Conservation (phyloP, 2,113 vertebrate species). For the Erythrocercus mccallii region DNA sequence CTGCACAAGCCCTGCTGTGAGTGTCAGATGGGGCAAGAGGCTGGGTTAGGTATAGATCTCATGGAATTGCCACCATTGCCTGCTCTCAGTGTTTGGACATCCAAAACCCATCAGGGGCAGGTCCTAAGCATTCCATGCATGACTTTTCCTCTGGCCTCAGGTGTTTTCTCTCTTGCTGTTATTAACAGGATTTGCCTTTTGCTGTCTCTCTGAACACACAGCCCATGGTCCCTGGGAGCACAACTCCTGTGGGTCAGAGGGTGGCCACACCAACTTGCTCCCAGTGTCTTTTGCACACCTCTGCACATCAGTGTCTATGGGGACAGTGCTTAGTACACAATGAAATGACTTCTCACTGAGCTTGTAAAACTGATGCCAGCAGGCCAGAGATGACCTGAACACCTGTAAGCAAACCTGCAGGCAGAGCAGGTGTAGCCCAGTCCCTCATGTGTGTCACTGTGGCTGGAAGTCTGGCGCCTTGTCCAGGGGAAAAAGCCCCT, state of each 20-base stretch:
- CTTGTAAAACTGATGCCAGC: not conserved
- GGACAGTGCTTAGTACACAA: not conserved
- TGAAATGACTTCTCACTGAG: not conserved
- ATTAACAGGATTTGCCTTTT: not conserved
- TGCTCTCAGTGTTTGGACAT: not conserved
- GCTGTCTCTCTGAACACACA: accelerated
- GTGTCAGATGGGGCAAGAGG: not conserved
- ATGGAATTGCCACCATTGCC: not conserved
- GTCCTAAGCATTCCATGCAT: accelerated
- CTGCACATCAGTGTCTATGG: not conserved
- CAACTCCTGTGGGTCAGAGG: not conserved
- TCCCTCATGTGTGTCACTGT: not conserved
- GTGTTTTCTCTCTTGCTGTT: not conserved
- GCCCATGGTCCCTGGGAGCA: not conserved
- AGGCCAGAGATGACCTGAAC: not conserved
- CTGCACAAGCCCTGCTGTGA: not conserved
- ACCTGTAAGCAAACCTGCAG: not conserved
- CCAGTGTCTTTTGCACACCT: not conserved
- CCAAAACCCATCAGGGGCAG: not conserved
- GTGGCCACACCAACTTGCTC: not conserved
- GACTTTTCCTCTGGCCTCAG: not conserved
- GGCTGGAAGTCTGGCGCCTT: not conserved
- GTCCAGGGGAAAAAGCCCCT: not conserved
- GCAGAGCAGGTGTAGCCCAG: not conserved
- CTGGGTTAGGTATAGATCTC: not conserved